Evolutionary conservation across 2,113 vertebrate genomes (phyloP), one percentile per base, ranked within the genome.

Genomic region (Panthera uncia): DNA sequence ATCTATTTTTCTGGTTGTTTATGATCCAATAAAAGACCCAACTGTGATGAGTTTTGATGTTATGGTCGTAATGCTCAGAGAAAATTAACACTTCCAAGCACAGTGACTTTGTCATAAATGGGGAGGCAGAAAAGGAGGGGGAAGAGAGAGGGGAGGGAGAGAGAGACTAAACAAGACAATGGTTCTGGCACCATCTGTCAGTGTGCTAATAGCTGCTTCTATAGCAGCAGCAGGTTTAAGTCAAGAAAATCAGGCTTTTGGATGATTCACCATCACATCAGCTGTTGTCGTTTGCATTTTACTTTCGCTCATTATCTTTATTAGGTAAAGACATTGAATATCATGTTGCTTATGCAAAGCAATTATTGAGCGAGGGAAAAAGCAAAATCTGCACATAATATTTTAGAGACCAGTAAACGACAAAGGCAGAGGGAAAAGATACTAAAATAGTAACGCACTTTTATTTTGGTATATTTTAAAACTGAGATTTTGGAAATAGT

Each of bases 251-350:
- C 50, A 95, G 81, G 95, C 73, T 29, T 93, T 94, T 97, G 79
- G 52, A 87, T 93, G 91, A 94, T 65, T 97, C 82, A 71, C 33
- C n/a, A 19, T 29, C 19, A 7, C 31, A 79, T 96, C 92, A 84
- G 92, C 94, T 97, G 80, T 92, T 94, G 76, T 66, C 29, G 0
- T 95, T 95, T 92, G 74, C 57, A 65, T 96, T 98, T 94, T 94
- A 88, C 61, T 97, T 95, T 95, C 90, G 48, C 71, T 97, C 94
- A 86, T 98, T 97, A 95, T 96, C 89, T 94, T 96, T 92, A 97
- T 96, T 95, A 91, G 71, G 81, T 95, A 91, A 92, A 98, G 4
- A 15, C 80, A 95, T 23, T 95, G 94, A 82, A 94, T 95, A 82
- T 92, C 74, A 92, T 94, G 92, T 73, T 97, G 76, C 36, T 96